Evolutionary conservation across 2,113 vertebrate species (phyloP).

Genomic region (Siniperca chuatsi): DNA sequence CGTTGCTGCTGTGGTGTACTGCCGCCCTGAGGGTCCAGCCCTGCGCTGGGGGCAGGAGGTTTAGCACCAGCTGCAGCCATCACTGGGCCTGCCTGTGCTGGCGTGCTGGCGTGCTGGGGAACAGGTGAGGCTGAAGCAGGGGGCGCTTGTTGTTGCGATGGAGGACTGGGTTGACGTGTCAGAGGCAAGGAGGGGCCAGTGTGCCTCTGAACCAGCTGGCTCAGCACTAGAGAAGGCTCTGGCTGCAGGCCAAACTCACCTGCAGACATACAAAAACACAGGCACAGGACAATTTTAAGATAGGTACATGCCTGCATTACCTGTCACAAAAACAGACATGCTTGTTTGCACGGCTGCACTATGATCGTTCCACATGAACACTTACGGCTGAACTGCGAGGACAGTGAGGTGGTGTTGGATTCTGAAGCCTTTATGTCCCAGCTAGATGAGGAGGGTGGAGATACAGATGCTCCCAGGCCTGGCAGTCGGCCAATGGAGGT

Average conservation of each 20-base stretch:
- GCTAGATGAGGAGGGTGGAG: conserved; percentile 82
- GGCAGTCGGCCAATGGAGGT: conserved; percentile 76
- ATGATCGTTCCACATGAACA: conserved; percentile 19
- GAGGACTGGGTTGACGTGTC: conserved; percentile 81
- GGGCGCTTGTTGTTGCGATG: conserved; percentile 65
- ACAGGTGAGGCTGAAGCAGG: conserved; percentile 67
- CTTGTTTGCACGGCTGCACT: not conserved
- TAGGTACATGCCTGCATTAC: too few species aligned
- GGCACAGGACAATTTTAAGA: not conserved
- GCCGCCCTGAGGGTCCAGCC: conserved; percentile 86
- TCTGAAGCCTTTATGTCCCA: conserved; percentile 92
- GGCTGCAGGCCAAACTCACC: conserved; percentile 96
- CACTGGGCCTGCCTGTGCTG: conserved; percentile 64
- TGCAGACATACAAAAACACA: conserved; percentile 34
- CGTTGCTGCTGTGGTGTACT: conserved; percentile 84
- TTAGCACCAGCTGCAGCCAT: conserved; percentile 77
- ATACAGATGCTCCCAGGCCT: conserved; percentile 69
- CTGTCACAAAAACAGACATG: not conserved
- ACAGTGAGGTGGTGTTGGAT: conserved; percentile 85
- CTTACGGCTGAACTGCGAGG: conserved; percentile 93
- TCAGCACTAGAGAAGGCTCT: conserved; percentile 95
- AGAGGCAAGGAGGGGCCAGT: conserved; percentile 79
- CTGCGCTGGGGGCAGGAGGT: conserved; percentile 64
- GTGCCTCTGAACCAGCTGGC: conserved; percentile 93
- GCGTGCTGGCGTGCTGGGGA: conserved; percentile 71